Evolutionary conservation across 2,888 invertebrate species (phyloP).

Genomic region (Steinernema carpocapsae): DNA sequence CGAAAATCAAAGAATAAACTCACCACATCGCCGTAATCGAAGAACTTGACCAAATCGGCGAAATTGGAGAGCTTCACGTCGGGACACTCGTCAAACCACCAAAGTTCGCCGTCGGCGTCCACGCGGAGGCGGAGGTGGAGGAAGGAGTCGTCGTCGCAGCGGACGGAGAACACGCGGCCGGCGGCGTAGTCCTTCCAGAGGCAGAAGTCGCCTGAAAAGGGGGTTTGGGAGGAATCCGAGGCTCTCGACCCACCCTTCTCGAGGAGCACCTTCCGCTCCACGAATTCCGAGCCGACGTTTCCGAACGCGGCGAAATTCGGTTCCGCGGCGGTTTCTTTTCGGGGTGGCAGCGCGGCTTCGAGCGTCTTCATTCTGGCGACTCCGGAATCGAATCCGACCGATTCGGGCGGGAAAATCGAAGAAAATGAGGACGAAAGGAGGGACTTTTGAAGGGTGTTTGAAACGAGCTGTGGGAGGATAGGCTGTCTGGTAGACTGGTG

Average conservation of each 20-base stretch:
- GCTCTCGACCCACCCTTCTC: not conserved
- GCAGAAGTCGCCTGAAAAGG: constrained; percentile 8
- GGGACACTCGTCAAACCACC: not conserved
- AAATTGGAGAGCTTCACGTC: not conserved
- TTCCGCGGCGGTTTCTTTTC: not conserved
- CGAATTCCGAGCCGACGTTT: constrained; percentile 5
- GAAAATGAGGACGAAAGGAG: not conserved
- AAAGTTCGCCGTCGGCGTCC: not conserved
- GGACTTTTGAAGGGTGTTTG: no score
- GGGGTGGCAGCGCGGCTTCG: not conserved
- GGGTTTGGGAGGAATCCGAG: not conserved
- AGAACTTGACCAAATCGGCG: not conserved
- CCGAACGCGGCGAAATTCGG: no score
- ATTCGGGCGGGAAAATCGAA: not conserved
- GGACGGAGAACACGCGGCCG: not conserved
- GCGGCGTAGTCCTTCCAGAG: not conserved
- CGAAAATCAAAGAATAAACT: not conserved
- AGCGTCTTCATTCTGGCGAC: not conserved
- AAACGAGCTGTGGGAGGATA: no score
- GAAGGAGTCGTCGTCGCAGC: not conserved
- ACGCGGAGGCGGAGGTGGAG: not conserved
- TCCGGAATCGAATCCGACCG: not conserved
- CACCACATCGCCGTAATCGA: not conserved
- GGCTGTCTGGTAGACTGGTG: no score
- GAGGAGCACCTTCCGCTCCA: constrained; percentile 3